Evolutionary conservation across 1,140 invertebrate genomes (phyloP), one percentile per base, ranked within the genome.

Genomic region (Cyphomyrmex costatus): DNA sequence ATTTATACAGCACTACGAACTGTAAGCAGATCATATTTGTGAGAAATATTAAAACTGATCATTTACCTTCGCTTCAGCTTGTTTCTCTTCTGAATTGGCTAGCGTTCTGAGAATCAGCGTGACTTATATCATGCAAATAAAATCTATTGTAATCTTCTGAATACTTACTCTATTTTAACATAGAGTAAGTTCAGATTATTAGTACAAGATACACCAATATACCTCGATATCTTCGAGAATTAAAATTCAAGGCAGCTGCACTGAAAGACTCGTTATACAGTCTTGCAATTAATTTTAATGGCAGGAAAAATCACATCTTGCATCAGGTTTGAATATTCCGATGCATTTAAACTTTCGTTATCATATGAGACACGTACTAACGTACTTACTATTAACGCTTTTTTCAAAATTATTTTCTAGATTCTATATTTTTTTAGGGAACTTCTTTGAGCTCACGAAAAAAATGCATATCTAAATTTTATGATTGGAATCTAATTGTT

Each of bases 131-230:
- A 46, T 60, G 53, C 53, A 14, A 73, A 74, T 60, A 33, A 46
- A 8, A 12, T 19, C 27, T 30, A 36, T 36, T 19, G 3, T n/a
- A 1, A 10, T 16, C 0, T 24, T 24, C 61, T 80, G 74, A 89
- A 42, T 53, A n/a, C 53, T 87, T n/a, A 53, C 33, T 85, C 79
- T 87, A 85, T 12, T 56, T 46, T 19, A 27, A 30, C 6, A 49
- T 85, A 87, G 78, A 85, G 56, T 77, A 51, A 90, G 86, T 8
- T 77, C 70, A 89, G 68, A 46, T 10, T 19, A n/a, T 1, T 56
- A 56, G 4, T 46, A 46, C 63, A 42, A n/a, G 30, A 8, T 65
- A 36, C 2, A 21, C 7, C 30, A 70, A 46, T 19, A 66, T 33
- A 79, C 3, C 42, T 65, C 56, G 33, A 46, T 46, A 24, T 30